phyloP scores from a whole-genome alignment of 2,113 vertebrate species.

The Psophia crepitans region DNA sequence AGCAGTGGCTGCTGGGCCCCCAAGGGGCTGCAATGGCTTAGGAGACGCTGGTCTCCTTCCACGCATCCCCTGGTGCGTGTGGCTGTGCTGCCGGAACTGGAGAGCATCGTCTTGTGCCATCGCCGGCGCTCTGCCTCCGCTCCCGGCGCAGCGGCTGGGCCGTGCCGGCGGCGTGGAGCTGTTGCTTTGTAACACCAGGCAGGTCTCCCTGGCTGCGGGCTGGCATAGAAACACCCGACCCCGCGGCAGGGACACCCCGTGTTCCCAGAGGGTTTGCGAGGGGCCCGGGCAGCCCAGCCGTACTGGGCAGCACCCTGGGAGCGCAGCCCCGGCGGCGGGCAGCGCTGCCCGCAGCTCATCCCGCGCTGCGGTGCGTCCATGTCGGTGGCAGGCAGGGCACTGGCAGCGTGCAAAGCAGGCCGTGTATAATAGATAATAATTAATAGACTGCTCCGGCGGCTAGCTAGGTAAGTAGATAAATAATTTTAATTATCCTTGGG shows the following conservation, averaged over 20 bases:
- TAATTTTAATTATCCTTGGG: conserved; percentile 81
- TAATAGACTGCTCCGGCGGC: conserved; percentile 74
- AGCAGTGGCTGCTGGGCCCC: background rate
- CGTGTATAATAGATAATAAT: conserved; percentile 74
- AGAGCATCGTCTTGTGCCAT: background rate
- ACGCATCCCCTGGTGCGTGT: accelerated
- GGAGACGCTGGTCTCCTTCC: background rate
- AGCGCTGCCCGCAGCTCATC: background rate
- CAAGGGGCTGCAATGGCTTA: accelerated
- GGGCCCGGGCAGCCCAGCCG: accelerated
- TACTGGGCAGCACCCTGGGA: background rate
- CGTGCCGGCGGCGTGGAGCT: background rate
- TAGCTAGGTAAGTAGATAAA: conserved; percentile 77
- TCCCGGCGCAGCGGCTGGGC: background rate
- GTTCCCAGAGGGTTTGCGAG: background rate
- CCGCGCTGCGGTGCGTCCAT: background rate
- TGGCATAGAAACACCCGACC: background rate
- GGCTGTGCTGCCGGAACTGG: accelerated
- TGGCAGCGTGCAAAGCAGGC: conserved; percentile 62
- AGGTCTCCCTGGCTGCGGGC: background rate
- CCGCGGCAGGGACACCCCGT: accelerated
- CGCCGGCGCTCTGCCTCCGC: accelerated
- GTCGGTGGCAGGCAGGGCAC: background rate
- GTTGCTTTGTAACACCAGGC: background rate
- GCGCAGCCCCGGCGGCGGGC: accelerated